Conservation (phyloP, 2,888 invertebrate species). For the Zaprionus lineosus region DNA sequence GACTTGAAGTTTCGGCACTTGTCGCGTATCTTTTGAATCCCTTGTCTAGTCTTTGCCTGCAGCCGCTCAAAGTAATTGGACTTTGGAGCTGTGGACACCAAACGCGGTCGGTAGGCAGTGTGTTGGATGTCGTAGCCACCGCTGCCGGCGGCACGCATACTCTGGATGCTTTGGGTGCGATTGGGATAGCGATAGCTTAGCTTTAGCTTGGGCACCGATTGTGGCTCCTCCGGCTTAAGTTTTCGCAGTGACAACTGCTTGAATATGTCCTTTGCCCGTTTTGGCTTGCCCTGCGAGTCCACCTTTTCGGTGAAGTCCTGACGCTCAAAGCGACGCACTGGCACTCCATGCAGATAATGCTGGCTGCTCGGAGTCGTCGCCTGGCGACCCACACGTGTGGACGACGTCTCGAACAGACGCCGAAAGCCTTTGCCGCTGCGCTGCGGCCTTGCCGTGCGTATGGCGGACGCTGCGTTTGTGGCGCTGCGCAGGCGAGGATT, state of each 20-base stretch:
- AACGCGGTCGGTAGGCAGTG: constrained; percentile 53
- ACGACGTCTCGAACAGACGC: constrained; percentile 63
- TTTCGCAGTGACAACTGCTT: constrained; percentile 78
- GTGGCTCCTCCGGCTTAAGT: constrained; percentile 49
- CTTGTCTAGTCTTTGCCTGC: constrained; percentile 81
- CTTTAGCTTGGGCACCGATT: constrained; percentile 72
- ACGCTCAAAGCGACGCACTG: constrained; percentile 79
- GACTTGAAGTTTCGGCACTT: constrained; percentile 81
- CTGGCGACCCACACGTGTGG: constrained; percentile 15
- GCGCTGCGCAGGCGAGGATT: constrained; percentile 70
- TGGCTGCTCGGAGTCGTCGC: constrained; percentile 31
- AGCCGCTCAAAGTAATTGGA: constrained; percentile 81
- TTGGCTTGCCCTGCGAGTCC: constrained; percentile 22
- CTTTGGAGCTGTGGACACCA: constrained; percentile 38
- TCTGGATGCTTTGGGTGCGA: constrained; percentile 78
- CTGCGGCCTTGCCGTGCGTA: constrained; percentile 24
- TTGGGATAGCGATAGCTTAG: constrained; percentile 82
- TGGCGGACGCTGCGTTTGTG: constrained; percentile 37
- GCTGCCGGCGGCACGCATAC: constrained; percentile 58
- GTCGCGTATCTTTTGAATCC: constrained; percentile 81
- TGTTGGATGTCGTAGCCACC: constrained; percentile 62
- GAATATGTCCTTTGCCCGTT: constrained; percentile 59
- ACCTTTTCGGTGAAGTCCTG: constrained; percentile 69
- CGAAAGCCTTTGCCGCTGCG: constrained; percentile 68
- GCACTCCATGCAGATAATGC: constrained; percentile 76